Evolutionary conservation across 64 coral and sea anemone species (phyloP), one percentile per base, ranked within the genome.

Genomic region (Porites australiensis): DNA sequence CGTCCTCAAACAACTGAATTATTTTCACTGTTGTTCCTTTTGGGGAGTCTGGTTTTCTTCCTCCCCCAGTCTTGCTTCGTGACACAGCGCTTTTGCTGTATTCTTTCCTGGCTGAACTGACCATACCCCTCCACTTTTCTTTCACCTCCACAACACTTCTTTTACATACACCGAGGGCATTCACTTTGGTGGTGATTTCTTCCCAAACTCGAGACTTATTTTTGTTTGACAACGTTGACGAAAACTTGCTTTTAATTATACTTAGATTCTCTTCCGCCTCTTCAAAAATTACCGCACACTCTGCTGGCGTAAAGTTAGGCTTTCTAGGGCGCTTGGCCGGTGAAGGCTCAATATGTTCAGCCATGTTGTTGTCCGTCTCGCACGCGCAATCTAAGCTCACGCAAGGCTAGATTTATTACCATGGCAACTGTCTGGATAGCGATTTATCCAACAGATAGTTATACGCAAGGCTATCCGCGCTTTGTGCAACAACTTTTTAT

Each of bases 401-500:
- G 2, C 53, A 20, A 23, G 49, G 48, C 23, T 1, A 13, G 15
- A 37, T 21, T 37, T 8, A 63, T 60, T 58, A 82, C 55, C 10
- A 63, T 63, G 19, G 44, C 55, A 89, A 77, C 87, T 14, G 14
- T 3, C 16, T 43, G 45, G 58, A 64, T 48, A 59, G 73, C 73
- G 27, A 45, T 48, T 89, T 77, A 89, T 89, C 51, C 72, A 13
- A 2, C 0, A 44, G 54, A 77, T 89, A 89, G 87, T 63, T 89
- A 77, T 77, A 46, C 72, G 58, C 22, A n/a, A 73, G 14, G 48
- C 58, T 77, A 89, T 77, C 19, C 55, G 15, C 61, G 54, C 58
- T 89, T 89, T 89, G 72, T 77, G 75, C 87, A 89, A 89, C 71
- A 60, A 48, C 37, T 77, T 89, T 89, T 89, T 64, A 65, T 77